Conservation (phyloP, 2,797 vertebrate genomes). For the Miichthys miiuy region DNA sequence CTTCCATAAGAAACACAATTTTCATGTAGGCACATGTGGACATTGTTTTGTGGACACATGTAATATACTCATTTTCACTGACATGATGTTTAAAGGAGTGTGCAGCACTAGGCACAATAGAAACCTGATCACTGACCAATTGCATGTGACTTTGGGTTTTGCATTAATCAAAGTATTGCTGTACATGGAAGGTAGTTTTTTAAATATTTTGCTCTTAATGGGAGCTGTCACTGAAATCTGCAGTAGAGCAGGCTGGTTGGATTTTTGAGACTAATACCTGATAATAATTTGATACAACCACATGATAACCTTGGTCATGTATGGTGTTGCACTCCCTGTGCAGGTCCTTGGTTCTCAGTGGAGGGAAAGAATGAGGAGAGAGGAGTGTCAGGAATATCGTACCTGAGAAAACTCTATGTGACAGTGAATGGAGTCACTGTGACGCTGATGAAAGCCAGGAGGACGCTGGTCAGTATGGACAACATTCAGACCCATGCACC, state of each 20-base stretch:
- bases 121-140: not conserved
- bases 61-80: not conserved
- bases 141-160: not conserved
- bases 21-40: not conserved
- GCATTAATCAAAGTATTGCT: not conserved
- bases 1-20: not conserved
- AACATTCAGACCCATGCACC: not conserved
- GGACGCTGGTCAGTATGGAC: constrained; percentile 80
- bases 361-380: constrained; percentile 85
- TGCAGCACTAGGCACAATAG: not conserved
- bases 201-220: not conserved
- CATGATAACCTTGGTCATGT: too few species aligned
- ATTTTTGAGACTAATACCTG: not conserved
- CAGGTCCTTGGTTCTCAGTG: constrained; percentile 88
- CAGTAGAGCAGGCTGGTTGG: not conserved
- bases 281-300: not conserved
- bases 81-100: not conserved
- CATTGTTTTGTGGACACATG: not conserved
- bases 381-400: constrained; percentile 79
- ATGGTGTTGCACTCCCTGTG: not conserved
- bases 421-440: constrained; percentile 81
- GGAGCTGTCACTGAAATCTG: not conserved
- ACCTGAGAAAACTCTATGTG: constrained; percentile 85
- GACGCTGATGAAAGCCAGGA: constrained; percentile 84
- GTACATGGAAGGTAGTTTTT: not conserved